Evolutionary conservation across 1,140 invertebrate genomes (phyloP).

Genomic region (Harpegnathos saltator): DNA sequence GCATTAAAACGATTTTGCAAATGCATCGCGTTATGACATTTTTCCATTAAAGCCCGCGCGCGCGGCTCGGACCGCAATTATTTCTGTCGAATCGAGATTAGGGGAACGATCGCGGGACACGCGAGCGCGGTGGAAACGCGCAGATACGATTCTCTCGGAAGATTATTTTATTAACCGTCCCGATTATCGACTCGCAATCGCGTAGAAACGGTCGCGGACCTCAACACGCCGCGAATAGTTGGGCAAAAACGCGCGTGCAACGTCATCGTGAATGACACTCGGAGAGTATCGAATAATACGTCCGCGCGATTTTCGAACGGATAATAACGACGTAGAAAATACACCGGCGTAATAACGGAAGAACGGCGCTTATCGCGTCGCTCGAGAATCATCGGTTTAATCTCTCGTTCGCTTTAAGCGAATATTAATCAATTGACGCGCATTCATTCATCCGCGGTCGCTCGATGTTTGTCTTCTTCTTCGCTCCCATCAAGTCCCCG

Average conservation of each 20-base stretch:
- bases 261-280: conserved; percentile 1
- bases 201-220: conserved; percentile 36
- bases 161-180: conserved; percentile 41
- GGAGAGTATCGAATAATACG: conserved; percentile 7
- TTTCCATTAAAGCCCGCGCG: conserved; percentile 40
- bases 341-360: not conserved
- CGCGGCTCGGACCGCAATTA: conserved; percentile 28
- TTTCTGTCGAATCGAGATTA: conserved; percentile 54
- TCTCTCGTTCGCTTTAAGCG: not conserved
- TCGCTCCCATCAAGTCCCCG: not conserved
- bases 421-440: not conserved
- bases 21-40: conserved; percentile 54
- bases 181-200: conserved; percentile 10
- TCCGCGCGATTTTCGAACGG: not conserved
- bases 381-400: not conserved
- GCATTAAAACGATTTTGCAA: conserved; percentile 55
- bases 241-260: too few species aligned
- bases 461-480: not conserved
- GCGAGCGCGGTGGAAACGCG: conserved; percentile 21
- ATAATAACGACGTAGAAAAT: not conserved
- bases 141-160: conserved; percentile 38
- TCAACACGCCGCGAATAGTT: not conserved
- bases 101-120: conserved; percentile 11
- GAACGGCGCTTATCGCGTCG: not conserved
- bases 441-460: not conserved